Evolutionary conservation across 1,140 invertebrate genomes (phyloP), one percentile per base, ranked within the genome.

Genomic region (Bombyx mori): DNA sequence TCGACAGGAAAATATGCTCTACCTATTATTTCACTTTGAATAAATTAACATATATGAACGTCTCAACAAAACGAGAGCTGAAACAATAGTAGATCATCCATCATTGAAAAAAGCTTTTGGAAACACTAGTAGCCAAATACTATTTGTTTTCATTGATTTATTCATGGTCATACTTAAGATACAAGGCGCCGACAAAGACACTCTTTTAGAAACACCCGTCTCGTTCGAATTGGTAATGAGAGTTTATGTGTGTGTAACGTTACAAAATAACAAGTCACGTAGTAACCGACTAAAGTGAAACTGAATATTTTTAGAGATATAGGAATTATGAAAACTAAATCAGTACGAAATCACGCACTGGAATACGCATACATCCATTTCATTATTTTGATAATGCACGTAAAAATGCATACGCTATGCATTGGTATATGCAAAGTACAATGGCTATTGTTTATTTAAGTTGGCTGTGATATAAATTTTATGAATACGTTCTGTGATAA

Each of bases 101-200:
- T 77, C 68, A 76, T 74, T 80, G 65, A 77, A 76, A 82, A 79
- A 78, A 74, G 68, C 73, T 79, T 82, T 86, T 78, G 66, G 74
- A 73, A 79, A 86, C 65, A 84, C 81, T 81, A 75, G 83, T 81
- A 80, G 81, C 75, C 76, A 68, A 79, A 84, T 82, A 79, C 66
- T 86, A 86, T 84, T 86, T 84, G 83, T 86, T 86, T 86, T 86
- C 83, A 86, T 86, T 84, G 79, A 86, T 86, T 84, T 86, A 84
- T 86, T 84, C 81, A 86, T 83, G 83, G 82, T 82, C 79, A 69
- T 56, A 69, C 60, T 66, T 63, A 63, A 68, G 75, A 79, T 77
- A 81, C 64, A 82, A 81, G 79, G 75, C 71, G 79, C 83, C 83
- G 81, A 72, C 79, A 71, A 69, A 66, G 71, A 77, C 73, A 70